Base-by-base conservation (phyloP, 2,113 vertebrate species). In the Mugil cephalus region DNA sequence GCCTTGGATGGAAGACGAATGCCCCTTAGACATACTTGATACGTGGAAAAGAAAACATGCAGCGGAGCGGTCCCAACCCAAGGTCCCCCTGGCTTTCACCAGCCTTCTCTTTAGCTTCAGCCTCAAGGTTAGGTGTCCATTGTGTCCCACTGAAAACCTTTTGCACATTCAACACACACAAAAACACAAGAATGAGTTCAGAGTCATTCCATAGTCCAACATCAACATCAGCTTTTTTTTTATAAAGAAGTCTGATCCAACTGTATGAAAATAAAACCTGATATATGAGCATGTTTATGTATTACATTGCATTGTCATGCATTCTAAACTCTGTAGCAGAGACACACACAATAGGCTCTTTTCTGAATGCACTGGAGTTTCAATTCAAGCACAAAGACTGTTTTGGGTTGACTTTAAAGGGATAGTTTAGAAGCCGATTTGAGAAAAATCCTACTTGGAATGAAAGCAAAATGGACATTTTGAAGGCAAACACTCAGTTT, bases 331-430 rank as follows among this genome's bases (percentile, higher is more conserved):
- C 7, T 65, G 69, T 61, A 71, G 48, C 62, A 74, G 58, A 77
- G 69, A 52, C 77, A 40, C 0, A n/a, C 46, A 83, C 63, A 87
- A 89, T 67, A 43, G 46, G 51, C 50, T 79, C 75, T 65, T 74
- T 67, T 62, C 56, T 77, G 42, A 74, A 77, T 60, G 24, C 54
- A 68, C 53, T 18, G 30, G 36, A 21, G 43, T 69, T 89, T 70
- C 24, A 64, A 70, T 47, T 61, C 19, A 52, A 76, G 54, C 15
- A 48, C 62, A 67, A 79, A 61, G 35, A 56, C 21, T 10, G 42
- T 21, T 35, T 38, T 6, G 1, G 51, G 11, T 45, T 73, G 56
- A 58, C 51, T 69, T 76, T 58, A 52, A 69, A 64, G 38, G 24
- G 46, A 67, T 21, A n/a, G 56, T 11, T 46, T 1, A 56, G n/a